Conservation (phyloP, 2,888 invertebrate genomes). For the Sinohyriopsis cumingii region DNA sequence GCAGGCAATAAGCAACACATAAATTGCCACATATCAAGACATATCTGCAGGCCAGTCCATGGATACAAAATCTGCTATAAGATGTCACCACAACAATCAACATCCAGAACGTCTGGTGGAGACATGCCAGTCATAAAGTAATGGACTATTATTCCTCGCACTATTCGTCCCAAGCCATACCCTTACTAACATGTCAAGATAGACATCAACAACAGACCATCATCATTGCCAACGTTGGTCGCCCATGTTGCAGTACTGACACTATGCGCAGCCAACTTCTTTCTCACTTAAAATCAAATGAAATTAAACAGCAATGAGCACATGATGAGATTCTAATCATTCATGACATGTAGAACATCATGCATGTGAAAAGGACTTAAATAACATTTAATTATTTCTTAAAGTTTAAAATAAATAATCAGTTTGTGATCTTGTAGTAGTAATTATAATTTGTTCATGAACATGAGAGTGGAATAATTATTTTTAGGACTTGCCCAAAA, state of each 20-base stretch:
- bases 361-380: too few species aligned
- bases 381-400: too few species aligned
- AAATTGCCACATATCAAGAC: slow-evolving; percentile 51
- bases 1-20: slow-evolving; percentile 34
- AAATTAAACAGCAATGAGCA: background rate
- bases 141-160: slow-evolving; percentile 25
- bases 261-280: slow-evolving; percentile 22
- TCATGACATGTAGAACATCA: too few species aligned
- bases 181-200: slow-evolving; percentile 42
- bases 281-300: background rate
- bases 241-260: slow-evolving; percentile 29
- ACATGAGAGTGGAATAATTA: slow-evolving; percentile 29
- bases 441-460: too few species aligned
- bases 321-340: too few species aligned
- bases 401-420: too few species aligned
- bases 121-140: slow-evolving; percentile 27
- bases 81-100: slow-evolving; percentile 44
- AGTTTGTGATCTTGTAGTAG: too few species aligned
- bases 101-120: slow-evolving; percentile 45
- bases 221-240: slow-evolving; percentile 46
- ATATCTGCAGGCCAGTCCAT: slow-evolving; percentile 28
- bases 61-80: slow-evolving; percentile 14
- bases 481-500: slow-evolving; percentile 40
- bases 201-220: slow-evolving; percentile 38
- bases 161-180: slow-evolving; percentile 30